Evolutionary conservation across 2,113 vertebrate species (phyloP).

Genomic region (Silurus glanis): DNA sequence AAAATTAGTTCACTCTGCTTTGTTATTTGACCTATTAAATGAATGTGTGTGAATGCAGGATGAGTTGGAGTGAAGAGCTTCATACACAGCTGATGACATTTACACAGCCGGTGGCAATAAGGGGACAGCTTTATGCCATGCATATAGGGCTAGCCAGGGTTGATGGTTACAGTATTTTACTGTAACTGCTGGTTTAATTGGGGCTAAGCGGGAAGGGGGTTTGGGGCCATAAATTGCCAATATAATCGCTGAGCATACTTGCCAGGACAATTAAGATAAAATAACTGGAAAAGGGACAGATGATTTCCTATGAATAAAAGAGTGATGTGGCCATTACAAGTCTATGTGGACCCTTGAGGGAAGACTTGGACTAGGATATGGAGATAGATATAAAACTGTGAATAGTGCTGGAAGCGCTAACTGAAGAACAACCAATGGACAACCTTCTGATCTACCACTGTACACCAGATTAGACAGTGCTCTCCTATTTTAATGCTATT

Average conservation of each 20-base stretch:
- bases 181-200: conserved; percentile 76
- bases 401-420: conserved; percentile 44
- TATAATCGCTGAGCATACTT: conserved; percentile 78
- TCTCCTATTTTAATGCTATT: not conserved
- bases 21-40: conserved; percentile 2
- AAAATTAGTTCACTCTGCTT: too few relatives aligned
- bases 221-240: conserved; percentile 73
- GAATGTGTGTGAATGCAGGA: conserved; percentile 7
- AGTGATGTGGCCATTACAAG: conserved; percentile 56
- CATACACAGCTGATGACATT: conserved; percentile 30
- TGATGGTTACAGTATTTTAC: conserved; percentile 72
- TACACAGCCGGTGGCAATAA: conserved; percentile 59
- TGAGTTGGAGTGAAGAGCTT: conserved; percentile 10
- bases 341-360: conserved; percentile 61
- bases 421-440: not conserved
- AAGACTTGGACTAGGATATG: conserved; percentile 44
- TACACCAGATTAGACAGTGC: not conserved
- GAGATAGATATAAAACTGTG: conserved; percentile 44
- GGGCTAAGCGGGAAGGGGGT: conserved; percentile 67
- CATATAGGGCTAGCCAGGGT: conserved; percentile 58
- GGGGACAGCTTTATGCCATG: conserved; percentile 69
- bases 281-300: conserved; percentile 71
- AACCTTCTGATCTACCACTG: not conserved
- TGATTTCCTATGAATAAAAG: conserved; percentile 66
- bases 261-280: conserved; percentile 79